phyloP scores from a whole-genome alignment of 1,140 invertebrate genomes.

The Plectus sambesii region DNA sequence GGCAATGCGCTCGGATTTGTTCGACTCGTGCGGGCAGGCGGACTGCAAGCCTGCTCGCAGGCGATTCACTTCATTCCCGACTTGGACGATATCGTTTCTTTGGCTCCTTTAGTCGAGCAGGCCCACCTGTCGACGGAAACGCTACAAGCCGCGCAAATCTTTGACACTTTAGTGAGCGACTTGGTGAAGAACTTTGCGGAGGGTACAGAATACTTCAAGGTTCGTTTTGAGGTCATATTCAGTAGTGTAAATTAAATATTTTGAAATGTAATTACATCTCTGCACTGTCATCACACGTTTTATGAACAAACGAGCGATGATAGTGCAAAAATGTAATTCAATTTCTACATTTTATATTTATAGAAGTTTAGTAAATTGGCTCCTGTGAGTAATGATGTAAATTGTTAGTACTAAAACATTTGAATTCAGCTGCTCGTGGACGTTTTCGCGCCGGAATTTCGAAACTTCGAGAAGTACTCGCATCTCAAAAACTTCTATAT shows the following conservation, averaged over 20 bases:
- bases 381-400: background rate
- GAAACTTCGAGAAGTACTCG: conserved; percentile 63
- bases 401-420: conserved; percentile 5
- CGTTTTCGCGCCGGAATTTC: conserved; percentile 77
- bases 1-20: conserved; percentile 94
- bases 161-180: conserved; percentile 65
- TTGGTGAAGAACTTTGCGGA: conserved; percentile 75
- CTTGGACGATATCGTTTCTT: too few species aligned
- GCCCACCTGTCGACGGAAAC: too few species aligned
- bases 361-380: too few species aligned
- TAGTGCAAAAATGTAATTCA: too few species aligned
- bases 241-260: conserved; percentile 6
- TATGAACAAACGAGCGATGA: too few species aligned
- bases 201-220: conserved; percentile 85
- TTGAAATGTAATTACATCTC: too few species aligned
- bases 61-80: too few species aligned
- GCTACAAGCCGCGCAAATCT: conserved; percentile 59
- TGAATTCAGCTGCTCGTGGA: conserved; percentile 64
- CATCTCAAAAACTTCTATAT: conserved; percentile 87
- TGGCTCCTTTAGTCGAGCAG: too few species aligned
- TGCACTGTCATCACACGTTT: too few species aligned
- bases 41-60: conserved; percentile 76
- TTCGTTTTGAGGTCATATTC: conserved; percentile 34
- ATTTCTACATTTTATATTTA: too few species aligned
- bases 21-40: conserved; percentile 79